Evolutionary conservation across 2,113 vertebrate species (phyloP), one percentile per base, ranked within the genome.

Genomic region (Azemiops feae): DNA sequence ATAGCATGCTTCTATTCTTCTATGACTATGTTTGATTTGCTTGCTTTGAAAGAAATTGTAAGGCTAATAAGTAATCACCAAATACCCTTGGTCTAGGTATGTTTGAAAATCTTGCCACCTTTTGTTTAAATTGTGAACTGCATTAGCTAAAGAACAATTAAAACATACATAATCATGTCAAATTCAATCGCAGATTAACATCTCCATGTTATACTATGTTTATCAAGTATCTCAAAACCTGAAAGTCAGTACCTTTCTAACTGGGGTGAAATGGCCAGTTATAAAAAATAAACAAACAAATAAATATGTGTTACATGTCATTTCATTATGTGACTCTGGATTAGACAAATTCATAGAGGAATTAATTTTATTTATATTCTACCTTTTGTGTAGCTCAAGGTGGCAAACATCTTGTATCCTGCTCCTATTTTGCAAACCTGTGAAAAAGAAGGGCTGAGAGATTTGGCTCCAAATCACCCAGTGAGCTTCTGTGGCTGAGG

Each of bases 61-160:
- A 1, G 92, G 85, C n/a, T 57, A 90, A 60, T 69, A 89, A 89
- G 45, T 58, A 93, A n/a, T 0, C 2, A 30, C 5, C 91, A 87
- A 93, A 95, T 91, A 50, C 11, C 8, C 39, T 88, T 91, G 90
- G 89, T 39, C 47, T 60, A 52, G 23, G 58, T 74, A 93, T 94
- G 93, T 90, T 96, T 96, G 96, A 92, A 39, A 92, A 91, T 95
- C 90, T 88, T 95, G 97, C 96, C 97, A 97, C 94, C 97, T 97
- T 89, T 97, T 53, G 97, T 96, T 95, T 95, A 95, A 94, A 95
- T 92, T 91, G 94, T 94, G 96, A 96, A 97, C 93, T 97, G 96
- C 97, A 97, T 94, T 92, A 92, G 93, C 27, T 91, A 89, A 95
- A 92, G 93, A 34, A 39, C 10, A 18, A 18, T 43, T 64, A 6